phyloP scores from a whole-genome alignment of 2,113 vertebrate genomes.

The Galbula dea region DNA sequence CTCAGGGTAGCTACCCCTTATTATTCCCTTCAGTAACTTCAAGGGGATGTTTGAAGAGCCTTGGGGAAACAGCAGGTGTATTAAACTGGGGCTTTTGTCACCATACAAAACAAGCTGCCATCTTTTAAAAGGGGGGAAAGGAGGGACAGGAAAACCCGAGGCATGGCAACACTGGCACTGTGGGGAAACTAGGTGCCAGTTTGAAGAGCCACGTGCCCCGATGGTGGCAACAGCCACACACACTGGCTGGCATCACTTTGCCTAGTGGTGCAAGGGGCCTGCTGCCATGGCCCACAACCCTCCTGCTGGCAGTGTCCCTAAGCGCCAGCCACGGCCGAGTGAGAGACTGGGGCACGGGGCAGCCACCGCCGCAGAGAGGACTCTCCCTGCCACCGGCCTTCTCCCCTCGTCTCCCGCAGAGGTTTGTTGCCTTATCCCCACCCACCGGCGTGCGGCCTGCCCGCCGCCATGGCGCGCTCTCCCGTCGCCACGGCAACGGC shows the following conservation, averaged over 20 bases:
- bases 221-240: fast-evolving
- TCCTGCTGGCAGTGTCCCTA: neutral
- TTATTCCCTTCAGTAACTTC: fast-evolving
- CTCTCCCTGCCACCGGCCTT: too few relatives aligned
- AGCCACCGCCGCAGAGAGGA: too few relatives aligned
- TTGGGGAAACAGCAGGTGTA: fast-evolving
- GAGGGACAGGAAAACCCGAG: neutral
- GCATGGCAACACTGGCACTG: fast-evolving
- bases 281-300: neutral
- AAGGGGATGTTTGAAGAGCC: neutral
- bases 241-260: too few relatives aligned
- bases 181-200: fast-evolving
- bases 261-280: too few relatives aligned
- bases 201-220: neutral
- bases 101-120: neutral
- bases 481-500: neutral
- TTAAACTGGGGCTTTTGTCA: neutral
- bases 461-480: neutral
- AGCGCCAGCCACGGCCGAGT: too few relatives aligned
- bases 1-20: neutral
- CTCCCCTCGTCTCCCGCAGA: too few relatives aligned
- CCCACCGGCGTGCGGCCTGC: neutral
- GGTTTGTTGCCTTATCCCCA: neutral
- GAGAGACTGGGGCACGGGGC: too few relatives aligned
- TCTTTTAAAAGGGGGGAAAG: neutral